phyloP scores from a whole-genome alignment of 2,888 invertebrate species.

The Caradrina kadenii region DNA sequence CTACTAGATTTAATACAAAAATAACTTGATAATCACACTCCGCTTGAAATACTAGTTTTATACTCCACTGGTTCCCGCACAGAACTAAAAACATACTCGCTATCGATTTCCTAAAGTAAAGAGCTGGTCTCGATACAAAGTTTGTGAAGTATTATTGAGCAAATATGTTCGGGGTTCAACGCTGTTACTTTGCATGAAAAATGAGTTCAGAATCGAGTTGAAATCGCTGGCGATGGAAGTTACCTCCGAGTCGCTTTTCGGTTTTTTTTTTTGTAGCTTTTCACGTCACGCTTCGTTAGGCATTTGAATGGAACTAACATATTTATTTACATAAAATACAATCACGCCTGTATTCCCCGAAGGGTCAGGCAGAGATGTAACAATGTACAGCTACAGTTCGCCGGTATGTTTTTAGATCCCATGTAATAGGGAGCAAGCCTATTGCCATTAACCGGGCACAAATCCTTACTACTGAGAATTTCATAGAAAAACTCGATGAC shows the following conservation, averaged over 20 bases:
- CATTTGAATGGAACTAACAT: too few species aligned
- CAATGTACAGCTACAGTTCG: too few species aligned
- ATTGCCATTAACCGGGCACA: too few species aligned
- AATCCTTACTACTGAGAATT: too few species aligned
- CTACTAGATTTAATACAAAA: not conserved
- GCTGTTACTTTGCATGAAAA: constrained; percentile 49
- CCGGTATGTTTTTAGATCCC: too few species aligned
- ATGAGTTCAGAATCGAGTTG: constrained; percentile 35
- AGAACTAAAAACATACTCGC: constrained; percentile 29
- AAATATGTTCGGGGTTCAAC: constrained; percentile 54
- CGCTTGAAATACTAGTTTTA: not conserved
- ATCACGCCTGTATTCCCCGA: too few species aligned
- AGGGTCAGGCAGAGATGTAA: too few species aligned
- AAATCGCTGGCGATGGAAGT: constrained; percentile 21
- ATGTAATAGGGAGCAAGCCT: too few species aligned
- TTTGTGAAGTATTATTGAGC: constrained; percentile 51
- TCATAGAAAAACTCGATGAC: too few species aligned
- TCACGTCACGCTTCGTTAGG: too few species aligned
- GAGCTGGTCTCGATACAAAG: constrained; percentile 36
- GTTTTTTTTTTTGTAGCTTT: constrained; percentile 2
- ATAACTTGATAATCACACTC: not conserved
- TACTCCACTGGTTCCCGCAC: not conserved
- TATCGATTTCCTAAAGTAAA: constrained; percentile 40
- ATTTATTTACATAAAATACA: too few species aligned
- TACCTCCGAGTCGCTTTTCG: not conserved